Conservation (phyloP, 2,888 invertebrate genomes). For the Onthophagus sagittarius region DNA sequence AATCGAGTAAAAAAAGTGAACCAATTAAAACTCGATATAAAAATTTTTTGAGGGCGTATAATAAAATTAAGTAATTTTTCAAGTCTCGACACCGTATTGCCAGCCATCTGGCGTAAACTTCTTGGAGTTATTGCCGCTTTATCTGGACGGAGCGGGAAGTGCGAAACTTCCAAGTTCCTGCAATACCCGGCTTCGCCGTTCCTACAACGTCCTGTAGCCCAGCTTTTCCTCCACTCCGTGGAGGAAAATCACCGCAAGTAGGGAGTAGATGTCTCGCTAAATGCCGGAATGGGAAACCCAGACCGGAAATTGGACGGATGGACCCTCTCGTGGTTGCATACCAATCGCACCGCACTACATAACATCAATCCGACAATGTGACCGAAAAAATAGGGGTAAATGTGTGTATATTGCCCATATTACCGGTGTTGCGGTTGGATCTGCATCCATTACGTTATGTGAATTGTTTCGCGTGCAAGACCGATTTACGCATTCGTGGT, state of each 20-base stretch:
- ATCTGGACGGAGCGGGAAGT: slow-evolving; percentile 9
- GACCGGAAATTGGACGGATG: slow-evolving; percentile 44
- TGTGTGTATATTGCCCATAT: background rate
- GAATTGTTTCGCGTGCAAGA: background rate
- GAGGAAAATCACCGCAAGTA: slow-evolving; percentile 31
- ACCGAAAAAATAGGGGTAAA: background rate
- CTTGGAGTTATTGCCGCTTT: slow-evolving; percentile 5
- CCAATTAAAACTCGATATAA: background rate
- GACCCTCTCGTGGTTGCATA: slow-evolving; percentile 38
- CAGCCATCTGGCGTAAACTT: background rate
- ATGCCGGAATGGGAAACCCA: slow-evolving; percentile 45
- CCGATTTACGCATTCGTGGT: slow-evolving; percentile 6
- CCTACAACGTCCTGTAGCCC: background rate
- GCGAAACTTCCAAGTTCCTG: slow-evolving; percentile 1
- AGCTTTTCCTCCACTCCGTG: slow-evolving; percentile 19
- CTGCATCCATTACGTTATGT: background rate
- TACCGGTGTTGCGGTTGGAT: slow-evolving; percentile 5
- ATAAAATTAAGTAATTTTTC: background rate
- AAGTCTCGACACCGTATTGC: background rate
- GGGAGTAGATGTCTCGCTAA: slow-evolving; percentile 41
- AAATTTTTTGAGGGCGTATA: background rate
- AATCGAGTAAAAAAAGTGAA: background rate
- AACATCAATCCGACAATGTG: slow-evolving; percentile 3
- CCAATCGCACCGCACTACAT: slow-evolving; percentile 30
- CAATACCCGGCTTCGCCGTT: background rate